A percentile compares a stretch with the other conserved stretches of the same genome.
These are phyloP conservation scores for Pristionchus mayeri DNA, from an alignment of 2,888 invertebrate species.

Conservation along the genomic window DNA sequence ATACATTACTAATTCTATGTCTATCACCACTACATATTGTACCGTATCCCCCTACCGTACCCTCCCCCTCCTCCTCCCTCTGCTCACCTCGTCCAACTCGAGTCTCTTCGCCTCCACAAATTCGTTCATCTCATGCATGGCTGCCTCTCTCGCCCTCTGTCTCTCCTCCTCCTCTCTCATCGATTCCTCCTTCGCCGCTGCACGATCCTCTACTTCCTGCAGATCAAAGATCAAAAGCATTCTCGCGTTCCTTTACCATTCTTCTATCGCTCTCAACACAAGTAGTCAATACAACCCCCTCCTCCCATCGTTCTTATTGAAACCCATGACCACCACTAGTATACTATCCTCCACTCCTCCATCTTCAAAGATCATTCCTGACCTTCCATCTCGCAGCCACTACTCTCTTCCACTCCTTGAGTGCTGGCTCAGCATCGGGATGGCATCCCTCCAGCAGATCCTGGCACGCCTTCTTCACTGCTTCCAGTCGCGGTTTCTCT, in stretches of 20 bases:
- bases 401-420: constrained; percentile 98
- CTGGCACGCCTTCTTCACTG: constrained; percentile 84
- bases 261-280: no score
- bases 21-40: no score
- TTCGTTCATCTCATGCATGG: constrained; percentile 40
- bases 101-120: constrained; percentile 46
- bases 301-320: no score
- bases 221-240: constrained; percentile 8
- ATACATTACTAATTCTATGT: no score
- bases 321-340: no score
- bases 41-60: no score
- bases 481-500: constrained; percentile 8
- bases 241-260: no score
- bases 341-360: no score
- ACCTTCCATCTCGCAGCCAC: constrained; percentile 90
- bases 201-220: constrained; percentile 56
- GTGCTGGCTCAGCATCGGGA: constrained; percentile 95
- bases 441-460: constrained; percentile 92
- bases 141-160: constrained; percentile 38
- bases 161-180: constrained; percentile 44
- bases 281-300: no score
- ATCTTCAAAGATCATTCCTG: background rate
- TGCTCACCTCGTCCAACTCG: constrained; percentile 47
- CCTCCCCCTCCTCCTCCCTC: no score
- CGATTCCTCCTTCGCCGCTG: constrained; percentile 50